Evolutionary conservation across 2,797 vertebrate genomes (phyloP).

Genomic region (Lepilemur ruficaudatus): DNA sequence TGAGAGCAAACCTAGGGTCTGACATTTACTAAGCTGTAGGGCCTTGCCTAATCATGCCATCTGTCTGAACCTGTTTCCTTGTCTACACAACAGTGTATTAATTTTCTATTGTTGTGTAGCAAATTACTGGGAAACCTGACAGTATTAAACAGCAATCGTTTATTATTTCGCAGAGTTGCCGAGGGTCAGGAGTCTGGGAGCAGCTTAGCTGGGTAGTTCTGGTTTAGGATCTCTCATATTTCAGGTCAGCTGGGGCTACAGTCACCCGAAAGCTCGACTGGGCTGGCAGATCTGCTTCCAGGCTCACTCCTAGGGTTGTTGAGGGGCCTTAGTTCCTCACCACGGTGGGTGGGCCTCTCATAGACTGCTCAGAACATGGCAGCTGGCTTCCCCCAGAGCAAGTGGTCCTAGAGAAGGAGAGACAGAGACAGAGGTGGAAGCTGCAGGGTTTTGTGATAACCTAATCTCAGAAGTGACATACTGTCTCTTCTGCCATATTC

Average conservation of each 20-base stretch:
- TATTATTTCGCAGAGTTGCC: neutral
- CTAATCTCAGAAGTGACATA: neutral
- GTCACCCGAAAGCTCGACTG: neutral
- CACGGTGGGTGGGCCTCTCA: neutral
- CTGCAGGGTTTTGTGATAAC: neutral
- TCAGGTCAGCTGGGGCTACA: neutral
- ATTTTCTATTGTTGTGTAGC: neutral
- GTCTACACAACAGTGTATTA: neutral
- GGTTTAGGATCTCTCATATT: neutral
- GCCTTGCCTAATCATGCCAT: neutral
- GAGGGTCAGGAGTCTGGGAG: neutral
- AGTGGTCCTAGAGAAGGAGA: neutral
- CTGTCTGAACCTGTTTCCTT: neutral
- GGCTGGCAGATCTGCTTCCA: neutral
- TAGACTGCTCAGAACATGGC: neutral
- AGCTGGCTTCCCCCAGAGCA: neutral
- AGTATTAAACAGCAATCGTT: neutral
- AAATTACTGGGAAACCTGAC: neutral
- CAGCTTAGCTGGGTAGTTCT: neutral
- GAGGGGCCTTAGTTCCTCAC: neutral
- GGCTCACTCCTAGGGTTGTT: neutral
- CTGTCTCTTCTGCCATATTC: neutral
- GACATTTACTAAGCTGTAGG: neutral
- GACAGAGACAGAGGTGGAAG: neutral
- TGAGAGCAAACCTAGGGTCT: neutral